Base-by-base conservation (phyloP, 1,140 invertebrate genomes). In the Drosophila guanche region DNA sequence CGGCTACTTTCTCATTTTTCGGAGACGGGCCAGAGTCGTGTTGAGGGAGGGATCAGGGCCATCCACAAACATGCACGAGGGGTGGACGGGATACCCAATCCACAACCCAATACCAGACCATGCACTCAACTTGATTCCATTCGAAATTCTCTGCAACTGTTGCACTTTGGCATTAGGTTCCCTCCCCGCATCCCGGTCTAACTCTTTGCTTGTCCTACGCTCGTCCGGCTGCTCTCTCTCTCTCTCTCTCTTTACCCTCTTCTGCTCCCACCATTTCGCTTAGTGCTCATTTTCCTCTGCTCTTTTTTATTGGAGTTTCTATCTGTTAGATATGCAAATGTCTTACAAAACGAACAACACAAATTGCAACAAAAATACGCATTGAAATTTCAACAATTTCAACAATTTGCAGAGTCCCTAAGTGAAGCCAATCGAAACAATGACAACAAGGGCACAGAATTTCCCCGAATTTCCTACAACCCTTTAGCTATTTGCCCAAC, bases 111-210 rank as follows among this genome's bases (percentile, higher is more conserved):
- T 62, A 52, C 59, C 46, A 33, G 45, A 25, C 33, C 46, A 63
- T 50, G 58, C 62, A 77, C 50, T 68, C 43, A 79, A 55, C 58
- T 51, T 62, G 62, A 68, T 67, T 55, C 54, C 54, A 59, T 75
- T 76, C 69, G 61, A 41, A 37, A 48, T 42, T 60, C 47, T 66
- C 46, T 53, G 51, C 62, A 76, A 79, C 70, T 61, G 75, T 77
- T 62, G 75, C 75, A 79, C 67, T 66, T 48, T 46, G 29, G 4
- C 27, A 43, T 22, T 45, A 16, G 33, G 4, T 20, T 20, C 41
- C n/a, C 23, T 50, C 33, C 16, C 27, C 27, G 6, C 3, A 29
- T 29, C 50, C 41, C 48, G 42, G 55, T 67, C 42, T 43, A 40
- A 62, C 33, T 23, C 45, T 29, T 22, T 37, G 42, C 27, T 12